Evolutionary conservation across 2,797 vertebrate genomes (phyloP), one percentile per base, ranked within the genome.

Genomic region (Parambassis ranga): DNA sequence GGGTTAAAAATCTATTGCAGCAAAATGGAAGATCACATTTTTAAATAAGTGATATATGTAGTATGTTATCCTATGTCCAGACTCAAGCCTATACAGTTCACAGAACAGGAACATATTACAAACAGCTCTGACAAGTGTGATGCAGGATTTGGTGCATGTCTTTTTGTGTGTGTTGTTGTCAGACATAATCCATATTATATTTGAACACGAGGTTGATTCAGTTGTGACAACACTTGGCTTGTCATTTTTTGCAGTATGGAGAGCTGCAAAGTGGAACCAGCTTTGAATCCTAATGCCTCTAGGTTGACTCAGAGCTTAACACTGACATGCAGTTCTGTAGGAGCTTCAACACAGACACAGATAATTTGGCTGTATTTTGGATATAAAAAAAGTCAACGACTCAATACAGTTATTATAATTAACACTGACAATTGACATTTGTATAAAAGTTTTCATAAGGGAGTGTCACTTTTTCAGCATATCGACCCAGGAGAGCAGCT

Each of bases 111-210:
- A 14, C 53, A 48, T 32, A 37, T 46, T 48, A 61, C 18, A 70
- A 50, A 39, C 44, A 24, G 39, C 35, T 23, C 15, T 71, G 56
- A 52, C 39, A 59, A 52, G 48, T 44, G 36, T 58, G 18, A 66
- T 44, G 49, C 16, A 43, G 59, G 68, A 62, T 69, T 58, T 18
- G 55, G 23, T 79, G 55, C 32, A 24, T 31, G 33, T 62, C 15
- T 39, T 26, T 57, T 6, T 10, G 9, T 67, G 51, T 59, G 55
- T 50, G 55, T 59, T 53, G 49, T 38, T 72, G 59, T 66, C 52
- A 52, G 52, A 62, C 28, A 46, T 72, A 61, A 80, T 67, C 65
- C 51, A 24, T 44, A 73, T 70, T 31, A 47, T 65, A n/a, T 78
- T 77, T 63, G 13, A 67, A 56, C 48, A 70, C 37, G 18, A 4